Evolutionary conservation across 2,113 vertebrate species (phyloP).

Genomic region (Nematolebias whitei): DNA sequence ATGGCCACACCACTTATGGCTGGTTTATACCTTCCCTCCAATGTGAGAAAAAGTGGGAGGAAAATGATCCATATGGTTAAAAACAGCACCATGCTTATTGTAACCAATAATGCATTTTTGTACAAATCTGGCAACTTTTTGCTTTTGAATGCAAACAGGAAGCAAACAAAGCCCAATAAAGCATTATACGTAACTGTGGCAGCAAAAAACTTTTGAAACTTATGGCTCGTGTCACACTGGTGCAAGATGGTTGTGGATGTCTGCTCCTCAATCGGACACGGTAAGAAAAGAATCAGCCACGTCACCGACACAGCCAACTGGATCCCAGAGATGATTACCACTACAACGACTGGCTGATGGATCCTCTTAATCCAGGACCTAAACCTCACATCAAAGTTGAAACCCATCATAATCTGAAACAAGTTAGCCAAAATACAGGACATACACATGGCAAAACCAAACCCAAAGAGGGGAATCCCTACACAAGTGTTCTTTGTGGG

Average conservation of each 20-base stretch:
- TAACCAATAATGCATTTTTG: conserved; percentile 62
- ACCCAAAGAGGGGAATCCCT: conserved; percentile 55
- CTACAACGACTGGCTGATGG: conserved; percentile 44
- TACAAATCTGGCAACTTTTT: conserved; percentile 70
- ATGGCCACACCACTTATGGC: conserved; percentile 82
- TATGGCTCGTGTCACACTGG: conserved; percentile 23
- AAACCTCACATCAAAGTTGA: conserved; percentile 40
- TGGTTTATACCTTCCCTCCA: conserved; percentile 77
- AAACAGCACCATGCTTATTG: conserved; percentile 65
- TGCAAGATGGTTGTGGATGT: not conserved
- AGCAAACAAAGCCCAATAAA: conserved; percentile 49
- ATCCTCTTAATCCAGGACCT: conserved; percentile 43
- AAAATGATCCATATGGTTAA: conserved; percentile 81
- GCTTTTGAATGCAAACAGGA: conserved; percentile 63
- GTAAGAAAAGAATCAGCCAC: conserved; percentile 43
- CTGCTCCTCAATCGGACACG: not conserved
- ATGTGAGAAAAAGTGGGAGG: conserved; percentile 80
- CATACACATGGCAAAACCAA: conserved; percentile 63
- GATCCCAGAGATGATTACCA: conserved; percentile 32
- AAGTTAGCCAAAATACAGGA: conserved; percentile 72
- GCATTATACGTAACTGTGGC: conserved; percentile 51
- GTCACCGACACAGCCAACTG: conserved; percentile 51
- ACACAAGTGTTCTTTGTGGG: conserved; percentile 11
- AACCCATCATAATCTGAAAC: conserved; percentile 68
- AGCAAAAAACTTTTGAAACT: not conserved